A percentile compares a stretch with the other conserved stretches of the same genome.
Evolutionary conservation across 1,140 invertebrate genomes (phyloP).

Genomic region (Gryllus bimaculatus): DNA sequence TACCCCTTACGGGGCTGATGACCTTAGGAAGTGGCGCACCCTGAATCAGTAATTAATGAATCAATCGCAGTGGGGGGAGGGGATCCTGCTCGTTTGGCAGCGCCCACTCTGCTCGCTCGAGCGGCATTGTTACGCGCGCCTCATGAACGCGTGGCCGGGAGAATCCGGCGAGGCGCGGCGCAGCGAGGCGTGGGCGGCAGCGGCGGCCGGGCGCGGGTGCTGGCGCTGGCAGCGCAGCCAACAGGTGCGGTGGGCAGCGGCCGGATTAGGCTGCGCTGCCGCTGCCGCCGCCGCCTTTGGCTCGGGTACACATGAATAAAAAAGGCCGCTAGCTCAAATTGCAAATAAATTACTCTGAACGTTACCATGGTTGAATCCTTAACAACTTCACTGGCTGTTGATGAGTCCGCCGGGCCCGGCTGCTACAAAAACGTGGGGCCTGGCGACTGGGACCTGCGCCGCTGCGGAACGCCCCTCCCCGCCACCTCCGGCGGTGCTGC

Average conservation of each 20-base stretch:
- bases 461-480: too few relatives aligned
- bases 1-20: too few relatives aligned
- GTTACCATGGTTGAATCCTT: slow-evolving; percentile 4
- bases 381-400: slow-evolving; percentile 3
- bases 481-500: too few relatives aligned
- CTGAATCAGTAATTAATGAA: too few relatives aligned
- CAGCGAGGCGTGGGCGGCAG: background rate
- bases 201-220: too few relatives aligned
- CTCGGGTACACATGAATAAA: background rate
- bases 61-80: too few relatives aligned
- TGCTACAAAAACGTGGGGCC: background rate
- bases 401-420: background rate
- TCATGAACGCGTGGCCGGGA: background rate
- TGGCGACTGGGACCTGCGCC: too few relatives aligned
- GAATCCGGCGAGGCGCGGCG: too few relatives aligned
- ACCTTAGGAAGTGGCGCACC: too few relatives aligned
- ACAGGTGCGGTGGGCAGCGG: background rate
- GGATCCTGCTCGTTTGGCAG: too few relatives aligned
- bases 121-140: too few relatives aligned
- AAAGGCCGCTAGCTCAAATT: background rate
- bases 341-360: slow-evolving; percentile 5
- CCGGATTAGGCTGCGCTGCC: background rate
- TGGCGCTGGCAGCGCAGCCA: background rate
- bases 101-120: too few relatives aligned
- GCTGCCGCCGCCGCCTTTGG: background rate